Conservation (phyloP, 2,888 invertebrate genomes). For the Heliconius ismenius region DNA sequence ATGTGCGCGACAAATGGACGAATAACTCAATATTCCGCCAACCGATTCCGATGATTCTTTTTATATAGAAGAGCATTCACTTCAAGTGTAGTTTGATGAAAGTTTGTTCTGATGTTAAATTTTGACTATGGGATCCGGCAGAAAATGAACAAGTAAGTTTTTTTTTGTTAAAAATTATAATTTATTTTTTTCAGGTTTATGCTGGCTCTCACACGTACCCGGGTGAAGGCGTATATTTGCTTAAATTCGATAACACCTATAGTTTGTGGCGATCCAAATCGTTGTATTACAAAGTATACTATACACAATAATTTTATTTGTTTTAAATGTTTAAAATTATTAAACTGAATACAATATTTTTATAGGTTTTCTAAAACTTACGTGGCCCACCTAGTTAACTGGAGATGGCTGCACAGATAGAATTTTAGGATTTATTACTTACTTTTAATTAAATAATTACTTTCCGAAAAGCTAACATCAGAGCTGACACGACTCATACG, state of each 20-base stretch:
- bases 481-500: background rate
- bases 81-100: no score
- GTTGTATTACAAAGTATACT: conserved; percentile 98
- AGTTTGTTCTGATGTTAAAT: no score
- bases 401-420: no score
- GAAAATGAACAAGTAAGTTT: no score
- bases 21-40: no score
- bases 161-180: background rate
- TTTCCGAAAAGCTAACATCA: background rate
- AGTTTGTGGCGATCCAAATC: conserved; percentile 99
- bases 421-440: no score
- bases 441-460: no score
- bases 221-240: conserved; percentile 97
- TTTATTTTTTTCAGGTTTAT: conserved; percentile 85
- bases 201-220: conserved; percentile 99
- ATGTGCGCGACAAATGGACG: no score
- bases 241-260: conserved; percentile 99
- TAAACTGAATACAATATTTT: background rate
- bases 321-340: background rate
- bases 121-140: no score
- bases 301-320: conserved; percentile 85
- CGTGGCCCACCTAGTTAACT: background rate
- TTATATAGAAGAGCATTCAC: no score
- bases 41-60: no score
- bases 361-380: background rate